Conservation (phyloP, 2,797 vertebrate species). For the Pipistrellus pipistrellus region DNA sequence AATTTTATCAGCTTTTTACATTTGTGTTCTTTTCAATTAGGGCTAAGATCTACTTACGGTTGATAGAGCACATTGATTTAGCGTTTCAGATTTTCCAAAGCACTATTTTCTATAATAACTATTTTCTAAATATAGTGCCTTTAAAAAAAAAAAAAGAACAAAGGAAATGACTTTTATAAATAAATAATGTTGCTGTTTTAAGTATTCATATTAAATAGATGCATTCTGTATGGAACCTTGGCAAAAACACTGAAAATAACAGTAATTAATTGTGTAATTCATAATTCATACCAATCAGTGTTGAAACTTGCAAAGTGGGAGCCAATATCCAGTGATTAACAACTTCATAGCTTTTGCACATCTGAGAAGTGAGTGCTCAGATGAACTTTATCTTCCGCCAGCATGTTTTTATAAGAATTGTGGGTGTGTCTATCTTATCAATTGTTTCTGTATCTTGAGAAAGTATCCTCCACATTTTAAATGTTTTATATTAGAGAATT, state of each 20-base stretch:
- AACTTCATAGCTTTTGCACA: slow-evolving; percentile 90
- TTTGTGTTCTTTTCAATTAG: slow-evolving; percentile 85
- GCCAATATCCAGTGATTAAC: slow-evolving; percentile 76
- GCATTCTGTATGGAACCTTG: slow-evolving; percentile 67
- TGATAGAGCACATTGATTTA: slow-evolving; percentile 80
- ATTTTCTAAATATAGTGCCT: slow-evolving; percentile 70
- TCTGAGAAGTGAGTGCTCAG: slow-evolving; percentile 90
- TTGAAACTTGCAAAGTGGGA: slow-evolving; percentile 91
- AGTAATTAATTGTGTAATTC: slow-evolving; percentile 76
- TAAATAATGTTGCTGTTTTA: slow-evolving; percentile 84
- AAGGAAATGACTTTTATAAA: slow-evolving; percentile 82
- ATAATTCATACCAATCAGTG: slow-evolving; percentile 90
- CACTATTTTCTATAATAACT: slow-evolving; percentile 84
- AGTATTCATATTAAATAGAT: slow-evolving; percentile 81
- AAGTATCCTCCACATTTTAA: slow-evolving; percentile 96
- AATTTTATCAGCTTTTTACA: slow-evolving; percentile 86
- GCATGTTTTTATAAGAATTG: slow-evolving; percentile 92
- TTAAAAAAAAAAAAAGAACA: neutral
- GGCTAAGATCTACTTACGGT: slow-evolving; percentile 81
- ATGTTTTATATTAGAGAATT: slow-evolving; percentile 95
- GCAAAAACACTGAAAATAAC: slow-evolving; percentile 78
- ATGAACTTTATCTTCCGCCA: slow-evolving; percentile 89
- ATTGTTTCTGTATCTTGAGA: slow-evolving; percentile 91
- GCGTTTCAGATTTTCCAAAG: slow-evolving; percentile 78
- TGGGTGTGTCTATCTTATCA: slow-evolving; percentile 92